A percentile compares a stretch with the other conserved stretches of the same genome.
phyloP scores from a whole-genome alignment of 1,140 invertebrate species.

The Nomia melanderi region DNA sequence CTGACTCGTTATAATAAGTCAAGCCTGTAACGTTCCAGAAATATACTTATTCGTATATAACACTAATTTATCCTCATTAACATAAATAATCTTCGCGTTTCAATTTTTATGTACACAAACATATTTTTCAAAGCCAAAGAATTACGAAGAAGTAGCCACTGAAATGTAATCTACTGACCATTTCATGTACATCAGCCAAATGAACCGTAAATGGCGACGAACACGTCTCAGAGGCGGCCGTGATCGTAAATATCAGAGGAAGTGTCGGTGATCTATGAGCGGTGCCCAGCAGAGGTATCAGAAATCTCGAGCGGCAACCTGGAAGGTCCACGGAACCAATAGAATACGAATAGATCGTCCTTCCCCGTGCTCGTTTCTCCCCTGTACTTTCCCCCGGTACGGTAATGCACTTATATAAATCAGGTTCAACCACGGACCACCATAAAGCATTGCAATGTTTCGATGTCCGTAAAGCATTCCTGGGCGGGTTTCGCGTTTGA shows the following conservation, averaged over 20 bases:
- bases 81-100: too few species aligned
- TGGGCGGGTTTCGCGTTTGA: slow-evolving; percentile 79
- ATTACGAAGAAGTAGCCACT: not conserved
- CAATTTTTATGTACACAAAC: too few species aligned
- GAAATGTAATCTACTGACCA: too few species aligned
- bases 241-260: slow-evolving; percentile 30
- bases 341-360: slow-evolving; percentile 53
- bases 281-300: slow-evolving; percentile 7
- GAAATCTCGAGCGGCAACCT: slow-evolving; percentile 35
- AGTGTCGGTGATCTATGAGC: slow-evolving; percentile 18
- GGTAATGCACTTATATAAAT: slow-evolving; percentile 82
- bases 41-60: too few species aligned
- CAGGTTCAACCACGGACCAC: slow-evolving; percentile 81
- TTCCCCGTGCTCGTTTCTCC: not conserved
- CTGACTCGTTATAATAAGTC: too few species aligned
- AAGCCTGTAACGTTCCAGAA: too few species aligned
- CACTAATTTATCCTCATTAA: too few species aligned
- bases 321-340: slow-evolving; percentile 42
- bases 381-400: slow-evolving; percentile 59
- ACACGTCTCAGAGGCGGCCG: not conserved
- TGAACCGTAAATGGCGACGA: not conserved
- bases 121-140: not conserved
- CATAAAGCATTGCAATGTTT: slow-evolving; percentile 82
- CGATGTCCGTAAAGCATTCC: slow-evolving; percentile 81
- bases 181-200: not conserved